phyloP scores from a whole-genome alignment of 2,113 vertebrate genomes.

The Odocoileus hemionus region DNA sequence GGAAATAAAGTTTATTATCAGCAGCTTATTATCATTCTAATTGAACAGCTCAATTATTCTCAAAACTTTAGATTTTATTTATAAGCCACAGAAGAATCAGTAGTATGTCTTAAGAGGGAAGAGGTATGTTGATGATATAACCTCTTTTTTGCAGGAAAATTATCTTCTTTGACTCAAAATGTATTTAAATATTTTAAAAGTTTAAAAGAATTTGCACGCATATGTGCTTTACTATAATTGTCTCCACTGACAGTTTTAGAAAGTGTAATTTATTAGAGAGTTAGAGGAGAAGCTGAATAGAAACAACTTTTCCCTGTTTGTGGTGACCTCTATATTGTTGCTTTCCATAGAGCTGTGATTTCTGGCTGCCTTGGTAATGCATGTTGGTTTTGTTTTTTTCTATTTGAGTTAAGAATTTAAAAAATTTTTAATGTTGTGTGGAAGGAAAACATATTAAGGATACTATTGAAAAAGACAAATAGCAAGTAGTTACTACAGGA shows the following conservation, averaged over 20 bases:
- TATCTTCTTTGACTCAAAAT: background rate
- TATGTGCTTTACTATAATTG: background rate
- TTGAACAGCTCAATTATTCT: background rate
- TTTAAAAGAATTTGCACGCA: background rate
- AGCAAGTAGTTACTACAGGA: background rate
- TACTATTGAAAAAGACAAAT: background rate
- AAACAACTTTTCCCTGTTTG: background rate
- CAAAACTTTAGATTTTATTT: background rate
- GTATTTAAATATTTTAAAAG: background rate
- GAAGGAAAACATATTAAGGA: background rate
- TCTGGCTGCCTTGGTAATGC: background rate
- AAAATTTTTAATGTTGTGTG: background rate
- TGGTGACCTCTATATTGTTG: background rate
- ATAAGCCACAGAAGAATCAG: background rate
- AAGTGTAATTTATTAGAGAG: background rate
- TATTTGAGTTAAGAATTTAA: background rate
- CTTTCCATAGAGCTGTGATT: background rate
- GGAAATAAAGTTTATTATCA: slow-evolving; percentile 18
- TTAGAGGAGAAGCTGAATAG: background rate
- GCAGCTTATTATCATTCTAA: background rate
- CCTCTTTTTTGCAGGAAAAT: background rate
- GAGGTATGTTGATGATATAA: background rate
- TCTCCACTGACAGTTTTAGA: background rate
- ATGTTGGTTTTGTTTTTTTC: background rate
- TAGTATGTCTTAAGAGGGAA: background rate